A percentile compares a stretch with the other conserved stretches of the same genome.
Evolutionary conservation across 1,140 invertebrate genomes (phyloP).

Genomic region (Drosophila bipectinata): DNA sequence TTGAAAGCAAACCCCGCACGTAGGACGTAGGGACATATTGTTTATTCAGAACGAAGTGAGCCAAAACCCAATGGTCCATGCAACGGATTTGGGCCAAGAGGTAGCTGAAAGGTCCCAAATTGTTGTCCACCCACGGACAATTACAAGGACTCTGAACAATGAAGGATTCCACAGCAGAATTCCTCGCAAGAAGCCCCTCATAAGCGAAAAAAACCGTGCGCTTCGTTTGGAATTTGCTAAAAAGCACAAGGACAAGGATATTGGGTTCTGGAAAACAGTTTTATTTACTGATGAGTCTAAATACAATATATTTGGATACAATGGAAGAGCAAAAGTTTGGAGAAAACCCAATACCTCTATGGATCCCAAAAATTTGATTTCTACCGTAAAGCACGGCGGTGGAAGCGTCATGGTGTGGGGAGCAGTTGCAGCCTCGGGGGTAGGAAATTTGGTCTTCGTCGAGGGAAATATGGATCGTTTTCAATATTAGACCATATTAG

Average conservation of each 20-base stretch:
- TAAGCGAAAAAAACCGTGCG: constrained; percentile 8
- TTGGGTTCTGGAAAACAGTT: constrained; percentile 13
- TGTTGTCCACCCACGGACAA: constrained; percentile 15
- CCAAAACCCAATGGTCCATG: constrained; percentile 8
- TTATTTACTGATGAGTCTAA: constrained; percentile 28
- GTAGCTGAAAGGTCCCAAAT: constrained; percentile 11
- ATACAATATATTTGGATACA: constrained; percentile 17
- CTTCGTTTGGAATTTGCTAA: constrained; percentile 19
- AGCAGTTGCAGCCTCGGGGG: neutral
- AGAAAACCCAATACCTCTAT: neutral
- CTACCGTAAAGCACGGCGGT: neutral
- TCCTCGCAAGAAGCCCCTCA: constrained; percentile 6
- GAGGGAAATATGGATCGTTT: neutral
- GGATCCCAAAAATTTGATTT: neutral
- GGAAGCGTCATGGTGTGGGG: neutral
- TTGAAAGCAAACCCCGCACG: constrained; percentile 16
- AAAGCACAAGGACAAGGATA: constrained; percentile 12
- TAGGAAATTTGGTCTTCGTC: neutral
- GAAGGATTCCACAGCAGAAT: neutral
- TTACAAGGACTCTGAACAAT: constrained; percentile 12
- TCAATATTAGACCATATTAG: too few relatives aligned
- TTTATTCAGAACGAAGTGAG: constrained; percentile 2
- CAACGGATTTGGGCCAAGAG: neutral
- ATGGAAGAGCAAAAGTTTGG: constrained; percentile 8
- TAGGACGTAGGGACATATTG: constrained; percentile 6